Conservation (phyloP, 2,888 invertebrate species). For the Microplitis manilae region DNA sequence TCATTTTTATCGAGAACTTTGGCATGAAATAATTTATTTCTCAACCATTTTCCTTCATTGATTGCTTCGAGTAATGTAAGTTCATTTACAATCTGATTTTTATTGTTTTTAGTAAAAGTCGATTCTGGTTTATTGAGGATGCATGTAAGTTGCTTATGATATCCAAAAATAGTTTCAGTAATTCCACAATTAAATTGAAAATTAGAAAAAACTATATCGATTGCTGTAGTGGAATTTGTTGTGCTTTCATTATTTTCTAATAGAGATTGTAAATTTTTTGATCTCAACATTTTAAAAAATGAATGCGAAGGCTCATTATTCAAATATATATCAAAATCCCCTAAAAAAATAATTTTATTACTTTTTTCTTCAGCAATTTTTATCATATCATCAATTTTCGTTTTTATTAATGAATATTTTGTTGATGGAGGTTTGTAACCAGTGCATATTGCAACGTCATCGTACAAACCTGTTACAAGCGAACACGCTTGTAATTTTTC, state of each 20-base stretch:
- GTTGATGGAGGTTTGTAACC: background rate
- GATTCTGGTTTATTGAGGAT: background rate
- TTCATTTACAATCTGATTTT: background rate
- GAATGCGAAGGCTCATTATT: background rate
- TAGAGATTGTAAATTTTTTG: background rate
- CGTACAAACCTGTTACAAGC: no score
- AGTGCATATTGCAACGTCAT: background rate
- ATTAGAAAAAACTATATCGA: slow-evolving; percentile 22
- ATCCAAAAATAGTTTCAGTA: background rate
- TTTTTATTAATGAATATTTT: background rate
- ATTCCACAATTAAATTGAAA: background rate
- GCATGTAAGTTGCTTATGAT: background rate
- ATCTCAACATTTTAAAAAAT: background rate
- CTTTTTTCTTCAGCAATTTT: background rate
- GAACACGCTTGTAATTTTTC: background rate
- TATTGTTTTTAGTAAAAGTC: background rate
- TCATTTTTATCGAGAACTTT: background rate
- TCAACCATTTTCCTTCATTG: background rate
- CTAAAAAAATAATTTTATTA: background rate
- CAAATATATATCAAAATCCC: background rate
- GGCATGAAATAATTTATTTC: background rate
- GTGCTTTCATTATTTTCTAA: background rate
- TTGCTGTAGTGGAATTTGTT: slow-evolving; percentile 21
- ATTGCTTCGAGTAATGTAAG: background rate
- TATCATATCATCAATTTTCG: background rate